phyloP scores from a whole-genome alignment of 2,113 vertebrate genomes.

The Dromiciops gliroides region DNA sequence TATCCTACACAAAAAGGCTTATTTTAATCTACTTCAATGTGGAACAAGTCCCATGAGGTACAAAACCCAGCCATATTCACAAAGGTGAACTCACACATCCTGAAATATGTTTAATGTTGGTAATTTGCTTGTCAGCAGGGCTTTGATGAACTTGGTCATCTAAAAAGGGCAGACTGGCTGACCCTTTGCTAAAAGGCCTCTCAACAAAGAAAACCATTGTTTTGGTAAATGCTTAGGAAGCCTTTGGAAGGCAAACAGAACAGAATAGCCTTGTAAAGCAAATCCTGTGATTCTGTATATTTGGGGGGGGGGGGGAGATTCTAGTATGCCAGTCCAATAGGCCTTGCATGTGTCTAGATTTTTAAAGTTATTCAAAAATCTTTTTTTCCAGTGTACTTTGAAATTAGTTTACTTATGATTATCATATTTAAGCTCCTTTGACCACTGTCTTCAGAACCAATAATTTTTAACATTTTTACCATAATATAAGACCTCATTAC shows the following conservation, averaged over 20 bases:
- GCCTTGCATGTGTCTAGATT: neutral
- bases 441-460: too few relatives aligned
- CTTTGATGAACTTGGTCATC: constrained; percentile 44
- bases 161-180: constrained; percentile 18
- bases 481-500: neutral
- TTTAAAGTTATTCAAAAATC: neutral
- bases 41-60: constrained; percentile 24
- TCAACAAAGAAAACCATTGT: constrained; percentile 25
- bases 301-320: neutral
- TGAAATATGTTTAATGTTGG: constrained; percentile 32
- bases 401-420: constrained; percentile 11
- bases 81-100: constrained; percentile 34
- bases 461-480: neutral
- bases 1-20: neutral
- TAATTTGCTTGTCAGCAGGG: constrained; percentile 39
- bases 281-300: constrained; percentile 40
- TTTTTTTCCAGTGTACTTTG: constrained; percentile 28
- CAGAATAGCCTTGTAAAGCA: constrained; percentile 46
- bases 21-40: constrained; percentile 48
- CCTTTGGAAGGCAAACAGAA: constrained; percentile 48
- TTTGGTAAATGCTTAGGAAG: constrained; percentile 53
- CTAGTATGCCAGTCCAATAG: neutral
- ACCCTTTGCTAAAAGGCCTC: constrained; percentile 45
- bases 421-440: neutral
- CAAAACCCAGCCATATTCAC: constrained; percentile 21